Percentiles rank a stretch among this genome's conserved stretches.
phyloP scores from a whole-genome alignment of 2,113 vertebrate species.

The Kryptolebias marmoratus region DNA sequence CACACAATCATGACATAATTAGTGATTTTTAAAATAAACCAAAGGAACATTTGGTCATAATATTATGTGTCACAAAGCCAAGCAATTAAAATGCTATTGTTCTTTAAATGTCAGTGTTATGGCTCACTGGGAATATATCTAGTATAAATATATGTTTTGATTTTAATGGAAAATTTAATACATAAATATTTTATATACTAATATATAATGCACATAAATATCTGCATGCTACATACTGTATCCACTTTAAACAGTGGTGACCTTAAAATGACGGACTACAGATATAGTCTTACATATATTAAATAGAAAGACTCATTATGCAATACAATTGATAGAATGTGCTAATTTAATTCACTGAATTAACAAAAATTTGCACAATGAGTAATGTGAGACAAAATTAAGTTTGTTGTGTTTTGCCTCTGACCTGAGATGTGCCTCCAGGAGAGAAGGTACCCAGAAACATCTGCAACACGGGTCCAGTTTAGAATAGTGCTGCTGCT shows the following conservation, averaged over 20 bases:
- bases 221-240: no score
- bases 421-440: conserved; percentile 88
- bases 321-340: no score
- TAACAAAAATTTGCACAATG: background rate
- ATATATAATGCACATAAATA: no score
- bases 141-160: no score
- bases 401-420: background rate
- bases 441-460: conserved; percentile 79
- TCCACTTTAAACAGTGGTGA: background rate
- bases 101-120: no score
- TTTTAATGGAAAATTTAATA: no score
- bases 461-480: conserved; percentile 80
- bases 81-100: background rate
- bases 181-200: no score
- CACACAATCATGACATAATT: conserved; percentile 10
- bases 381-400: background rate
- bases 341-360: background rate
- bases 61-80: background rate
- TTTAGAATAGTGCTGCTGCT: conserved; percentile 80
- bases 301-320: no score
- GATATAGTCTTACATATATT: no score
- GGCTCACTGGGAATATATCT: no score
- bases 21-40: background rate
- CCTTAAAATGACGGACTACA: background rate
- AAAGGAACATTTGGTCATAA: background rate